phyloP scores from a whole-genome alignment of 2,113 vertebrate species.

The Rhombomys opimus region DNA sequence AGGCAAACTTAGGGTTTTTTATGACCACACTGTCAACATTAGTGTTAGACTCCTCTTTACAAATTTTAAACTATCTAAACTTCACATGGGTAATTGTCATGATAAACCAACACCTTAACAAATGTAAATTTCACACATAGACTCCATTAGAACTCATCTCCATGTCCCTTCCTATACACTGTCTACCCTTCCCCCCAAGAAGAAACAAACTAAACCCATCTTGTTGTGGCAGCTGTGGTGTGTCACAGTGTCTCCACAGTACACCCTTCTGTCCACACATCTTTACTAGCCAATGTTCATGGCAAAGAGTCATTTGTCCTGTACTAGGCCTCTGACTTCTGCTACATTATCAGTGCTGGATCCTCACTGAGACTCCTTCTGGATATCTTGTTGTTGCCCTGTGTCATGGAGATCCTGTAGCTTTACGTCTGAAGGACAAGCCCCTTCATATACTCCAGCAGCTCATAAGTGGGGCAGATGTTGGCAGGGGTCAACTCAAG shows the following conservation, averaged over 20 bases:
- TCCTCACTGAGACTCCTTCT: background rate
- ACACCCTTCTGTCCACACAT: background rate
- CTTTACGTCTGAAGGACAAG: background rate
- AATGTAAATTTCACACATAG: background rate
- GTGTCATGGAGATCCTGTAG: background rate
- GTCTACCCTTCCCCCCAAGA: background rate
- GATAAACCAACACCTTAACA: background rate
- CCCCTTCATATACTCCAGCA: background rate
- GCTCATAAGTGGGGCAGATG: background rate
- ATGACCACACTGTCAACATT: background rate
- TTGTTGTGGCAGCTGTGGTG: background rate
- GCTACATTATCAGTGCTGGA: background rate
- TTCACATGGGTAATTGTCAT: background rate
- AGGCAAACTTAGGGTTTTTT: background rate
- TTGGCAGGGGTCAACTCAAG: background rate
- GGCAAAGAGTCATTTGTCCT: background rate
- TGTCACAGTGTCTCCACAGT: background rate
- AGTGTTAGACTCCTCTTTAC: background rate
- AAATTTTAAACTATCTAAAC: background rate
- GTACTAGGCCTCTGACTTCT: background rate
- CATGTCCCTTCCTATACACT: background rate
- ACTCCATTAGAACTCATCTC: background rate
- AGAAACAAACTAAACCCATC: background rate
- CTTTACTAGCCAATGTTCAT: background rate
- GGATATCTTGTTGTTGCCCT: background rate